These are phyloP conservation scores for Corvus hawaiiensis DNA, from an alignment of 2,113 vertebrate species.

Conservation along the genomic window DNA sequence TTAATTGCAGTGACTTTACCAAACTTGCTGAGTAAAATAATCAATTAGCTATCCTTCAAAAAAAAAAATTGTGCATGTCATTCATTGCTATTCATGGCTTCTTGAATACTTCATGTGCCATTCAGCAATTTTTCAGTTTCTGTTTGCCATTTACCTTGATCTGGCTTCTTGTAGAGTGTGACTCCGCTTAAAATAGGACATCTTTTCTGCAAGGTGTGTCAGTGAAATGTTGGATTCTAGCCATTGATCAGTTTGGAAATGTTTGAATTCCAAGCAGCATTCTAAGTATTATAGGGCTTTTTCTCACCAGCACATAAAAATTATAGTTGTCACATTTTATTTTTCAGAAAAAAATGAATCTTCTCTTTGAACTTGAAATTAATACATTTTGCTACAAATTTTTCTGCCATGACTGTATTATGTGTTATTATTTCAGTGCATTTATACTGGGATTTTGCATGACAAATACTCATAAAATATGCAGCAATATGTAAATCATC, in stretches of 20 bases:
- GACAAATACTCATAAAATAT: neutral
- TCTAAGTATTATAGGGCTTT: constrained; percentile 68
- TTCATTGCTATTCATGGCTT: neutral
- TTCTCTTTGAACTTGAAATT: constrained; percentile 64
- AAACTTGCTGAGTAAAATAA: neutral
- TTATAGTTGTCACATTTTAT: constrained; percentile 69
- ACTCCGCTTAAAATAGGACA: constrained; percentile 52
- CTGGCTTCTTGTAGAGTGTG: neutral
- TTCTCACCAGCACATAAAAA: constrained; percentile 41
- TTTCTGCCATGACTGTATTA: neutral
- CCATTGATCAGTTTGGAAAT: constrained; percentile 70
- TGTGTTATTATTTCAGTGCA: neutral
- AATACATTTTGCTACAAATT: constrained; percentile 6
- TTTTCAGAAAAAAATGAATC: constrained; percentile 65
- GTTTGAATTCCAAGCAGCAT: constrained; percentile 58
- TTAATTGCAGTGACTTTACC: neutral
- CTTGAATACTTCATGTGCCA: neutral
- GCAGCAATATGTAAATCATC: neutral
- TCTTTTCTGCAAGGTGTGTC: constrained; percentile 57
- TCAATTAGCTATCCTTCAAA: neutral
- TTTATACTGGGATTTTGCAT: neutral
- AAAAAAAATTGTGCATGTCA: neutral
- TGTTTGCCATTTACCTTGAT: neutral
- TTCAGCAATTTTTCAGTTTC: neutral
- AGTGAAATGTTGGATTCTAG: constrained; percentile 70